Conservation (phyloP, 2,888 invertebrate genomes). For the Carabus problematicus region DNA sequence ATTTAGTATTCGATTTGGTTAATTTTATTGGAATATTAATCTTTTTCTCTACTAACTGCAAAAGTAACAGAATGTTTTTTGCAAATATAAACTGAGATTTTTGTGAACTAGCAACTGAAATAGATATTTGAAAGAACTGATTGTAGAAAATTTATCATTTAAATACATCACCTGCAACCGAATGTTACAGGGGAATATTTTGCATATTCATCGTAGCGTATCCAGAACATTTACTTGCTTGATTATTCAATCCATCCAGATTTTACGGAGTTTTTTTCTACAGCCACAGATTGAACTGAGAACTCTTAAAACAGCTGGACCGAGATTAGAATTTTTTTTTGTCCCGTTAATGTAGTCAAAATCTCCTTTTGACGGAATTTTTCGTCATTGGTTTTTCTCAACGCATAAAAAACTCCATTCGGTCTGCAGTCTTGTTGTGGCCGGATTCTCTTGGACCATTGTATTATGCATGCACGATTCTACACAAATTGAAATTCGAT, state of each 20-base stretch:
- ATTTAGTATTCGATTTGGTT: constrained; percentile 52
- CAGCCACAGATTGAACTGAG: neutral
- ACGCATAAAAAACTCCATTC: no score
- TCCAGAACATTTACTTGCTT: constrained; percentile 1
- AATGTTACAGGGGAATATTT: constrained; percentile 31
- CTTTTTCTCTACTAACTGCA: no score
- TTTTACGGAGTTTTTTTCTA: constrained; percentile 1
- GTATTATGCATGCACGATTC: constrained; percentile 50
- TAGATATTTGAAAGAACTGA: neutral
- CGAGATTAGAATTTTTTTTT: neutral
- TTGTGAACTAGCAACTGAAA: neutral
- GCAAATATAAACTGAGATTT: constrained; percentile 24
- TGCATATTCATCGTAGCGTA: constrained; percentile 46
- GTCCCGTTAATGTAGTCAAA: no score
- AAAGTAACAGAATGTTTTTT: no score
- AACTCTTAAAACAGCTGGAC: neutral
- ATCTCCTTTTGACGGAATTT: constrained; percentile 16
- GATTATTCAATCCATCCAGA: neutral
- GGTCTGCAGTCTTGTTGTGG: no score
- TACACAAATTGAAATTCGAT: constrained; percentile 46
- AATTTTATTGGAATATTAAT: constrained; percentile 47
- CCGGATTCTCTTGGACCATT: constrained; percentile 42
- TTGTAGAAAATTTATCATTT: neutral
- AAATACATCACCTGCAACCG: neutral
- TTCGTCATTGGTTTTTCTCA: neutral